A percentile compares a stretch with the other conserved stretches of the same genome.
phyloP scores from a whole-genome alignment of 2,888 invertebrate species.

The Vesta saturnalis region DNA sequence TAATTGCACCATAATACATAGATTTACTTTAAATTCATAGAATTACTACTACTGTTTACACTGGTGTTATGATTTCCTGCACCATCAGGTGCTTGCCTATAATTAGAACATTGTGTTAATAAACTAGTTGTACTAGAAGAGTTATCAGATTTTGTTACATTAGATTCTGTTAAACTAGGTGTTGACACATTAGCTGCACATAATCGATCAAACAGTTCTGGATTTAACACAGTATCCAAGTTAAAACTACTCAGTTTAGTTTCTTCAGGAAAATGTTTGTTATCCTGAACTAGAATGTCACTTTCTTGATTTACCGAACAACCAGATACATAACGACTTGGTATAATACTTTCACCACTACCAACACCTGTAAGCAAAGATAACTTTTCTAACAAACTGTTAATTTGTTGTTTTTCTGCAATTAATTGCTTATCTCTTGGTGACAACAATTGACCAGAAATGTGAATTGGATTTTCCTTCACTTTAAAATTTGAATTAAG shows the following conservation, averaged over 20 bases:
- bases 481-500: not conserved
- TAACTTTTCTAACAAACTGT: constrained; percentile 57
- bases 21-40: not conserved
- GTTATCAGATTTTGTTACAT: constrained; percentile 14
- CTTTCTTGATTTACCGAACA: constrained; percentile 53
- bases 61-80: constrained; percentile 42
- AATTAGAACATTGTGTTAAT: constrained; percentile 29
- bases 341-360: constrained; percentile 46
- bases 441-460: constrained; percentile 4
- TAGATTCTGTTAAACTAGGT: constrained; percentile 28
- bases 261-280: not conserved
- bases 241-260: constrained; percentile 14
- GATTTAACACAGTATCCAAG: constrained; percentile 53
- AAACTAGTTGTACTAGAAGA: constrained; percentile 37
- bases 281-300: constrained; percentile 20
- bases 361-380: constrained; percentile 46
- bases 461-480: no score
- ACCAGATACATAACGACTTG: constrained; percentile 57
- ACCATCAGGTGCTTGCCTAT: constrained; percentile 47
- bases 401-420: constrained; percentile 56
- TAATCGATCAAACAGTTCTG: constrained; percentile 56
- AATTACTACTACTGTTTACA: constrained; percentile 3
- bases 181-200: constrained; percentile 30
- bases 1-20: not conserved
- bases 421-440: constrained; percentile 47